Base-by-base conservation (phyloP, 2,797 vertebrate genomes). In the Pantherophis vulpinus region DNA sequence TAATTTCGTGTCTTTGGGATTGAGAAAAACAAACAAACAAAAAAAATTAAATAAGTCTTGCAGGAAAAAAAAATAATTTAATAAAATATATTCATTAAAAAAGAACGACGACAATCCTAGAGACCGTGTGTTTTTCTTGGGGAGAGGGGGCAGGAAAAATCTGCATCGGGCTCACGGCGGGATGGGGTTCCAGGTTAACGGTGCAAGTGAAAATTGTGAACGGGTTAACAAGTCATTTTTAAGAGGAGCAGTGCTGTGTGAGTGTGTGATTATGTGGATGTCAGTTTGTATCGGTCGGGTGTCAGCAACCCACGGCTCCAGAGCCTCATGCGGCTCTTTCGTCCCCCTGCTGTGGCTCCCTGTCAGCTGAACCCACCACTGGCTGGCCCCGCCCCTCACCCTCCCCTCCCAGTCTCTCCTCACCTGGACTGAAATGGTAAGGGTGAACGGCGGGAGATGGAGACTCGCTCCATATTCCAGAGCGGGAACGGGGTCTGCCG, bases 1-100 rank as follows among this genome's bases (percentile, higher is more conserved):
- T 94, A 93, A 94, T 94, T 89, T 91, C 70, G 70, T 93, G 93
- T 94, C 93, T 94, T 94, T 91, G 94, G 92, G 92, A 94, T 91
- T 91, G 92, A 79, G 87, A 93, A 93, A 89, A 88, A 90, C 56
- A 90, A 74, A 79, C 74, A 91, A 93, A 93, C 63, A 88, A 51
- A 89, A 88, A 74, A 61, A 51, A 88, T 88, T 90, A 93, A 93
- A 88, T 91, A 70, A 92, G 94, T 90, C 92, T 93, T 93, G 92
- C 94, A 92, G 92, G 93, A 90, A 91, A 83, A 87, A 87, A 83
- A 60, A 91, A n/a, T 59, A 92, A 92, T 93, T 93, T 93, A 94
- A 93, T 93, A 93, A 94, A 94, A 90, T 91, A 91, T 93, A 93
- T 93, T 93, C 88, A 92, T 93, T 79, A 90, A 92, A 94, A 92